A percentile compares a stretch with the other conserved stretches of the same genome.
Conservation (phyloP, 2,888 invertebrate species). For the Hydrotaea cyrtoneurina region DNA sequence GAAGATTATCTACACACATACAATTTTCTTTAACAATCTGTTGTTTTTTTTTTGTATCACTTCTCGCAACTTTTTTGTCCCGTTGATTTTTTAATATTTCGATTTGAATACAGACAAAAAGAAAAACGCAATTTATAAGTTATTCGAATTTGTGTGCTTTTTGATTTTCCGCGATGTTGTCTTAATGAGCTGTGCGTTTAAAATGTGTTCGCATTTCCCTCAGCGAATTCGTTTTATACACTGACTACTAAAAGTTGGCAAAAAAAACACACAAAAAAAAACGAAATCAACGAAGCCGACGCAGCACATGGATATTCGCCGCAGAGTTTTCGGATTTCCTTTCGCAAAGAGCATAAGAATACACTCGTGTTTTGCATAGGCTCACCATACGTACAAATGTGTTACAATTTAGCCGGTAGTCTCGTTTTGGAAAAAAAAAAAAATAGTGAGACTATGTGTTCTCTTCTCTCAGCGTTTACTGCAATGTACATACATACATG, state of each 20-base stretch:
- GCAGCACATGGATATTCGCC: slow-evolving; percentile 56
- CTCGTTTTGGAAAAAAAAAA: slow-evolving; percentile 4
- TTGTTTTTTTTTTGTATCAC: not conserved
- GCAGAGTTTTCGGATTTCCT: slow-evolving; percentile 3
- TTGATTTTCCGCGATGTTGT: slow-evolving; percentile 47
- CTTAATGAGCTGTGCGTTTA: slow-evolving; percentile 49
- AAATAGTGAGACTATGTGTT: not conserved
- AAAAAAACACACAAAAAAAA: not conserved
- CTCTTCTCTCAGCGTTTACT: not conserved
- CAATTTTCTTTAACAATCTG: not conserved
- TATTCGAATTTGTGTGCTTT: not conserved
- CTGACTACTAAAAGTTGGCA: slow-evolving; percentile 25
- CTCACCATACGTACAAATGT: not conserved
- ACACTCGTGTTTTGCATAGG: not conserved
- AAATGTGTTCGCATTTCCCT: slow-evolving; percentile 57
- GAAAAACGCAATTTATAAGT: slow-evolving; percentile 36
- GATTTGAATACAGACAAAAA: not conserved
- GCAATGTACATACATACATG: not conserved
- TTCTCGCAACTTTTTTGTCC: not conserved
- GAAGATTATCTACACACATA: not conserved
- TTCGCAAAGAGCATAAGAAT: not conserved
- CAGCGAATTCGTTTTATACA: slow-evolving; percentile 57
- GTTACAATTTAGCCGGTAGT: not conserved
- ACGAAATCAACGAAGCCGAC: slow-evolving; percentile 41
- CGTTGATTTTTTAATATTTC: not conserved